These are phyloP conservation scores for Acronicta leporina DNA, from an alignment of 2,888 invertebrate genomes.

Conservation along the genomic window DNA sequence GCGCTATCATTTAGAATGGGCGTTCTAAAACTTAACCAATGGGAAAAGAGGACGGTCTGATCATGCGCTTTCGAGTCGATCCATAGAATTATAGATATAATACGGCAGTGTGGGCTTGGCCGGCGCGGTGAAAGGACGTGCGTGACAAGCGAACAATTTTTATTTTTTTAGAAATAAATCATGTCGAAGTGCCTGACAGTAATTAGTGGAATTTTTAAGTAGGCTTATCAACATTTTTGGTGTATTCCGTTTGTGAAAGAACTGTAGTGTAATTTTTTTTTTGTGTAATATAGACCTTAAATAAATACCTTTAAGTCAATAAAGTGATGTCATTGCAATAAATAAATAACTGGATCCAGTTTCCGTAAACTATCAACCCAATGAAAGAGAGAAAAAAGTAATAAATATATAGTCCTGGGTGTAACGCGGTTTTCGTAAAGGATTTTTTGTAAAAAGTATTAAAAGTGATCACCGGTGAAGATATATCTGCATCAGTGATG, in stretches of 20 bases:
- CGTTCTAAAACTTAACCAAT: conserved; percentile 80
- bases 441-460: conserved; percentile 40
- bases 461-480: conserved; percentile 66
- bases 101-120: conserved; percentile 87
- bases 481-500: conserved; percentile 75
- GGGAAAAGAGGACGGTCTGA: conserved; percentile 65
- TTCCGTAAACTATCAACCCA: conserved; percentile 7
- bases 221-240: conserved; percentile 59
- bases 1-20: conserved; percentile 70
- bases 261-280: conserved; percentile 55
- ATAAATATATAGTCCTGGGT: conserved; percentile 2
- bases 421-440: conserved; percentile 21
- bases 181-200: conserved; percentile 83
- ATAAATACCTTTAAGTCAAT: conserved; percentile 27
- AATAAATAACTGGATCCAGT: conserved; percentile 45
- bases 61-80: conserved; percentile 86
- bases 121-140: conserved; percentile 78
- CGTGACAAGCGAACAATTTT: conserved; percentile 60
- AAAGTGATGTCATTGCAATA: conserved; percentile 59
- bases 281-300: conserved; percentile 36
- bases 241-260: conserved; percentile 71
- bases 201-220: conserved; percentile 53
- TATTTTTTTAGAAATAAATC: conserved; percentile 68
- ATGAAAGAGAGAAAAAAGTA: conserved; percentile 8
- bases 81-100: conserved; percentile 86